Conservation (phyloP, 2,797 vertebrate species). For the Apogon talboti region DNA sequence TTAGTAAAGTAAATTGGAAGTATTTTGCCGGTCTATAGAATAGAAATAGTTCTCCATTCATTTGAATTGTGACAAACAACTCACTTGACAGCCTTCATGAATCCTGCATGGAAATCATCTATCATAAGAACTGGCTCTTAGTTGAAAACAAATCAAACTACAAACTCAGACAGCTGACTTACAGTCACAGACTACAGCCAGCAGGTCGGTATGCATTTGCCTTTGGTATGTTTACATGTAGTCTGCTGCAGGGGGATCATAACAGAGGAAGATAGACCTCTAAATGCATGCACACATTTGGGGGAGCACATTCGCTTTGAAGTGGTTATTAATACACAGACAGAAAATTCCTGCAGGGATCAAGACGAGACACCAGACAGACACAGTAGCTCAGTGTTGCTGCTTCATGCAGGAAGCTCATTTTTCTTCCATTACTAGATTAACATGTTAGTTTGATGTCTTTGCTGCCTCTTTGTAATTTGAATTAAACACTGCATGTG, state of each 20-base stretch:
- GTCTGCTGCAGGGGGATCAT: constrained; percentile 57
- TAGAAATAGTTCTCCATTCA: constrained; percentile 35
- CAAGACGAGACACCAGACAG: constrained; percentile 64
- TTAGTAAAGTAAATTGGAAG: constrained; percentile 44
- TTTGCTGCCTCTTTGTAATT: too few species aligned
- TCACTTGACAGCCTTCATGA: constrained; percentile 32
- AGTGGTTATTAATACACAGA: constrained; percentile 78
- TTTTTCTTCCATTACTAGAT: constrained; percentile 61
- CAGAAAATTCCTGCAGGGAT: constrained; percentile 75
- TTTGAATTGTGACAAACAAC: constrained; percentile 33
- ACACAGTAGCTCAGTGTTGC: constrained; percentile 34
- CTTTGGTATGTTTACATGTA: constrained; percentile 65
- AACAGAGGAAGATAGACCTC: constrained; percentile 58
- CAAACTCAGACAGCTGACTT: constrained; percentile 43
- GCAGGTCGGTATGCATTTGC: constrained; percentile 42
- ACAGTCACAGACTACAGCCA: constrained; percentile 39
- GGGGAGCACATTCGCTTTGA: constrained; percentile 67
- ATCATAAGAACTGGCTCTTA: constrained; percentile 41
- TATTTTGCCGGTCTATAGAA: constrained; percentile 19
- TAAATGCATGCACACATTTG: constrained; percentile 69
- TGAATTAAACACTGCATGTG: too few species aligned
- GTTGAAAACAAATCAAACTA: constrained; percentile 52
- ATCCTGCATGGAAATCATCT: constrained; percentile 47
- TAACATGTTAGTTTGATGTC: constrained; percentile 66
- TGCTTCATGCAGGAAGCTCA: constrained; percentile 41